A percentile compares a stretch with the other conserved stretches of the same genome.
phyloP scores from a whole-genome alignment of 2,888 invertebrate genomes.

The Craniophora ligustri region DNA sequence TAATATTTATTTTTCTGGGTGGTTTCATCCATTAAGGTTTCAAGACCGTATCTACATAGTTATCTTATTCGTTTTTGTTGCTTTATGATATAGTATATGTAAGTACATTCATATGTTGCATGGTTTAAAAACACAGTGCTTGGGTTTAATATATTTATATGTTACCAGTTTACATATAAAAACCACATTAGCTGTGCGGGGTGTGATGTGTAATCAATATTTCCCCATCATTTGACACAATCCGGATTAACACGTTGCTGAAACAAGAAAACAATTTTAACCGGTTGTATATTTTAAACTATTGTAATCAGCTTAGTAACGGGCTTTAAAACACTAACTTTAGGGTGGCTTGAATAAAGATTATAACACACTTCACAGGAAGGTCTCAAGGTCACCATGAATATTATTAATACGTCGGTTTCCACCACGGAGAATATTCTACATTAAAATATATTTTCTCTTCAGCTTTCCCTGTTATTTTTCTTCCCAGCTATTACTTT shows the following conservation, averaged over 20 bases:
- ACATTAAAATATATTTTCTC: constrained; percentile 45
- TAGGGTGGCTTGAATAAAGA: constrained; percentile 29
- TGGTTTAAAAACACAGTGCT: no score
- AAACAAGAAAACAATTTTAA: constrained; percentile 1
- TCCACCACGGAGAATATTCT: constrained; percentile 40
- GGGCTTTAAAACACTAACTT: constrained; percentile 39
- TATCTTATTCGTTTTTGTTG: not conserved
- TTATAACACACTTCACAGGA: constrained; percentile 28
- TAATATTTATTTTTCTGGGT: not conserved
- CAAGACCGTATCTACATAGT: not conserved
- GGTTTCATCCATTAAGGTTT: not conserved
- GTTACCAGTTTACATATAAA: no score
- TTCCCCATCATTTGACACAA: not conserved
- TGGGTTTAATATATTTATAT: no score
- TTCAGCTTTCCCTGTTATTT: constrained; percentile 29
- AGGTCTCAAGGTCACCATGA: constrained; percentile 45
- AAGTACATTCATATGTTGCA: not conserved
- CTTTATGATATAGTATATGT: not conserved
- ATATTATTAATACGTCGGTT: constrained; percentile 52
- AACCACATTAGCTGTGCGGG: no score
- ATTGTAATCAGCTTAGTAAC: constrained; percentile 19
- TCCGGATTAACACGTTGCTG: not conserved
- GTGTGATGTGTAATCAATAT: no score
- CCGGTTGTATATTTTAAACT: constrained; percentile 10
- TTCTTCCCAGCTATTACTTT: constrained; percentile 37